These are phyloP conservation scores for Egretta garzetta DNA, from an alignment of 2,113 vertebrate species.

Conservation along the genomic window DNA sequence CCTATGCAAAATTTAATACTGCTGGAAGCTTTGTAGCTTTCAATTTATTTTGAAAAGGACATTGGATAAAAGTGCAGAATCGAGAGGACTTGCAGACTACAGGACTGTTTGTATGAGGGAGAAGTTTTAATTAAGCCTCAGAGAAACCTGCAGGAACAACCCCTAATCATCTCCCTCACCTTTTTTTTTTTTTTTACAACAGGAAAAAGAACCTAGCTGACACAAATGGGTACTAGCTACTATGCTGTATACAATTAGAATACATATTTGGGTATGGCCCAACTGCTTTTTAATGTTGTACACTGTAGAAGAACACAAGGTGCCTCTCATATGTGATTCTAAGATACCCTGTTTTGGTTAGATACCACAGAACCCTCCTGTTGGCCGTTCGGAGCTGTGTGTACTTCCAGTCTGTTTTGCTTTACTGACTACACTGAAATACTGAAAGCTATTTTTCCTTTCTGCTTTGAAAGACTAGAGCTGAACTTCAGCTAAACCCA, in stretches of 20 bases:
- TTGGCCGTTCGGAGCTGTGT: background rate
- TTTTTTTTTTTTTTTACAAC: background rate
- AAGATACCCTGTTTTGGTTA: background rate
- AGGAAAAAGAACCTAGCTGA: background rate
- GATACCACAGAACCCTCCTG: background rate
- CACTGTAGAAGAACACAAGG: background rate
- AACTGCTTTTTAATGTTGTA: background rate
- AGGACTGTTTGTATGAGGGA: background rate
- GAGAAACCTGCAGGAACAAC: background rate
- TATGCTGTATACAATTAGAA: background rate
- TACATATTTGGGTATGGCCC: background rate
- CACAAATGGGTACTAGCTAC: background rate
- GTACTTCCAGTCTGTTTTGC: background rate
- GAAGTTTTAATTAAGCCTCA: background rate
- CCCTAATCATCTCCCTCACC: accelerated
- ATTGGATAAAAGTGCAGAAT: background rate
- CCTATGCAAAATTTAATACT: background rate
- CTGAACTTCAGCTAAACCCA: background rate
- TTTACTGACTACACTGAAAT: background rate
- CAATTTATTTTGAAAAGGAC: constrained; percentile 3
- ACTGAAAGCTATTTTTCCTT: background rate
- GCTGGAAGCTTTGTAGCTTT: background rate
- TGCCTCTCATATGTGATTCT: background rate
- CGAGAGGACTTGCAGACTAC: background rate
- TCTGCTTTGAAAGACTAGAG: background rate